These are phyloP conservation scores for Rhabdomys dilectus DNA, from an alignment of 2,113 vertebrate species.

Conservation along the genomic window DNA sequence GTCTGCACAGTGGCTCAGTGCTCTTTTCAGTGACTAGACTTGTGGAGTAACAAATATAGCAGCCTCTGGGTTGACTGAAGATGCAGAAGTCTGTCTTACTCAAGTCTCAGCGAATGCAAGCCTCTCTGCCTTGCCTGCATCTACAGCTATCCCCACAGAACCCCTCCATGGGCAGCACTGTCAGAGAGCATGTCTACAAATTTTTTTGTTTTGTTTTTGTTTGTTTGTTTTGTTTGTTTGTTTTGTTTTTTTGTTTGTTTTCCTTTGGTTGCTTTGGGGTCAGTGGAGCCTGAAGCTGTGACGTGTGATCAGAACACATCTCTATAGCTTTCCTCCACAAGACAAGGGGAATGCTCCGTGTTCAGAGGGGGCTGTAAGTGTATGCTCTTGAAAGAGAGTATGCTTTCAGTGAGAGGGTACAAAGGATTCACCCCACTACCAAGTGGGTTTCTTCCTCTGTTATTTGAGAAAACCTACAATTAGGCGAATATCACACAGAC, in stretches of 20 bases:
- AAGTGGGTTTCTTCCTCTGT: constrained; percentile 37
- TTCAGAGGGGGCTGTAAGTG: neutral
- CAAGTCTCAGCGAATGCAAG: neutral
- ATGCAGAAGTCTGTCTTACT: neutral
- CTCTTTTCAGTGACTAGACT: constrained; percentile 10
- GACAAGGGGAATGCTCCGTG: neutral
- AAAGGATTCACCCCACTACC: neutral
- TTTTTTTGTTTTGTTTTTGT: too few species aligned
- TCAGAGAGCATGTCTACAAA: neutral
- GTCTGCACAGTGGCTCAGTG: neutral
- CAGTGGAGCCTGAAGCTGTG: neutral
- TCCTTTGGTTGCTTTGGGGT: constrained; percentile 27
- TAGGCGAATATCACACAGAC: neutral
- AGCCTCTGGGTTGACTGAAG: neutral
- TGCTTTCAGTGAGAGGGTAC: neutral
- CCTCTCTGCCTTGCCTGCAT: neutral
- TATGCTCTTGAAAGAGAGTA: neutral
- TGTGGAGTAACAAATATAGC: neutral
- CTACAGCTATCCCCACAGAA: neutral
- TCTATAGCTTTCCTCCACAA: constrained; percentile 10
- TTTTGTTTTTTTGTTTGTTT: too few species aligned
- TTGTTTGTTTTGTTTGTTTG: too few species aligned
- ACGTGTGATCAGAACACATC: neutral
- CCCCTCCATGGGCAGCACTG: neutral
- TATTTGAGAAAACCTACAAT: neutral